Conservation (phyloP, 2,888 invertebrate genomes). For the Drosophila algonquin region DNA sequence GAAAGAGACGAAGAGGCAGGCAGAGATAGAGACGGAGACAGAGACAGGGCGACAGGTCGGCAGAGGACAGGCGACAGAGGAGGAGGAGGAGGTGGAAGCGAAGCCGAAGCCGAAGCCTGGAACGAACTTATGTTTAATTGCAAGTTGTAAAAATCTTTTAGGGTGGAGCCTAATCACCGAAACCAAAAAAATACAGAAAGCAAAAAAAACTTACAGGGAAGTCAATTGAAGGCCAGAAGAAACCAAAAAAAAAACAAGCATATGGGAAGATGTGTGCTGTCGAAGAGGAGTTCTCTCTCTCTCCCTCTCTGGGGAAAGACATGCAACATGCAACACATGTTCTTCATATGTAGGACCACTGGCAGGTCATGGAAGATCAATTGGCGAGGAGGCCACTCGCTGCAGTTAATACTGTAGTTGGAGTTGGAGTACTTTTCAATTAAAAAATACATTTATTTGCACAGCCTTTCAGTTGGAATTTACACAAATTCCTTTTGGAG, state of each 20-base stretch:
- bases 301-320: neutral
- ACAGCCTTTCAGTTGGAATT: neutral
- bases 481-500: neutral
- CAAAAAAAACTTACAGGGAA: slow-evolving; percentile 14
- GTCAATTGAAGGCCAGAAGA: slow-evolving; percentile 26
- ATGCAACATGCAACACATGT: neutral
- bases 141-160: slow-evolving; percentile 49
- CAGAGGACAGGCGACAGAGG: neutral
- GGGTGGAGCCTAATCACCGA: slow-evolving; percentile 47
- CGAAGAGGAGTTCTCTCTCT: neutral
- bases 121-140: slow-evolving; percentile 41
- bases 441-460: neutral
- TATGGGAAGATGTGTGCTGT: slow-evolving; percentile 2
- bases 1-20: slow-evolving; percentile 9
- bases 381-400: neutral
- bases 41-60: neutral
- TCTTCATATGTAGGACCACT: slow-evolving; percentile 1
- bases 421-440: neutral
- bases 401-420: neutral
- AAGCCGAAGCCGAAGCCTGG: slow-evolving; percentile 6
- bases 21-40: neutral
- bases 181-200: neutral
- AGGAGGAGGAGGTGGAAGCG: neutral
- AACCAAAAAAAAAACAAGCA: neutral
- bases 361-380: neutral